Evolutionary conservation across 1,140 invertebrate genomes (phyloP).

Genomic region (Aphelenchoides besseyi): DNA sequence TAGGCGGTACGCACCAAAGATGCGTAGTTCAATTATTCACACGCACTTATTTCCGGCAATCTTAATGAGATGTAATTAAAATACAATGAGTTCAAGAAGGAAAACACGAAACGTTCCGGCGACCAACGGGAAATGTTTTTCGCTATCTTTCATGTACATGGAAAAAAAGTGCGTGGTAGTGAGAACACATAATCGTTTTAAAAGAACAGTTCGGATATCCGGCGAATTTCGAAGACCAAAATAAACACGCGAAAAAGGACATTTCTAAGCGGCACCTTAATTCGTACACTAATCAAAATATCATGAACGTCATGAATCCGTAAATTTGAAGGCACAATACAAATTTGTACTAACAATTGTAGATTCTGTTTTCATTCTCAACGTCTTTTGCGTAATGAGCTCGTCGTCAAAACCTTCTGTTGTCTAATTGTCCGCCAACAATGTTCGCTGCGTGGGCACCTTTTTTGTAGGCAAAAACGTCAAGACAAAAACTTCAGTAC

Average conservation of each 20-base stretch:
- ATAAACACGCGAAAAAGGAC: background rate
- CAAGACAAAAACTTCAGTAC: too few relatives aligned
- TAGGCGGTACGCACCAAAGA: background rate
- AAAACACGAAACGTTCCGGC: background rate
- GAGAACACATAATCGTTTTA: background rate
- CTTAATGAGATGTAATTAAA: background rate
- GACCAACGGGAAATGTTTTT: background rate
- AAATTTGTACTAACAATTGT: background rate
- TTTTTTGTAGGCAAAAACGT: too few relatives aligned
- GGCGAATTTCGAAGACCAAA: background rate
- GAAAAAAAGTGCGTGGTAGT: background rate
- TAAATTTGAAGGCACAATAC: background rate
- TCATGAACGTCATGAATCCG: background rate
- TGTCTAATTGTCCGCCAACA: conserved; percentile 1
- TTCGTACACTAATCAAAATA: background rate
- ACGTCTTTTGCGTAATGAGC: background rate
- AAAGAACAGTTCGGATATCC: background rate
- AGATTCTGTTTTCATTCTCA: background rate
- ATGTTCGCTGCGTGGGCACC: background rate
- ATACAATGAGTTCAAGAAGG: background rate
- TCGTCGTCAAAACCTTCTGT: background rate
- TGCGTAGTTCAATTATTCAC: background rate
- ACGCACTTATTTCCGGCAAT: conserved; percentile 1
- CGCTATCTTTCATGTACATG: background rate
- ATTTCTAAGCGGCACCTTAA: too few relatives aligned